Base-by-base conservation (phyloP, 2,888 invertebrate genomes). In the Dasypolia templi region DNA sequence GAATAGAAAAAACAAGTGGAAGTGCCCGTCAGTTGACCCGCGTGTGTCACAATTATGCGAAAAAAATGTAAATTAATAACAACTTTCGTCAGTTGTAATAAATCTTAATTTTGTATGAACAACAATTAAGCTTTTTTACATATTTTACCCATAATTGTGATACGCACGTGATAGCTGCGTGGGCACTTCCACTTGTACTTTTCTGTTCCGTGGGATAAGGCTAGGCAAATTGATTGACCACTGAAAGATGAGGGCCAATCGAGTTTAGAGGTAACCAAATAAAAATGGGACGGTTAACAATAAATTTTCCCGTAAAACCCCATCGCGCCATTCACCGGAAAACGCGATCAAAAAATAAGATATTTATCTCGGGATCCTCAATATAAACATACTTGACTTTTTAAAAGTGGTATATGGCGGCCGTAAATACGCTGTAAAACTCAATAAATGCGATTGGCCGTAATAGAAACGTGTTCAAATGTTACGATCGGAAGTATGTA, bases 361-460 rank as follows among this genome's bases (percentile, higher is more conserved):
- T 58, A 84, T 59, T 44, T 64, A 81, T 49, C 44, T 59, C 14
- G 0, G 29, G 14, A 14, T 53, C 14, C 51, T 22, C 44, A 84
- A 66, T 62, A 55, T 53, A 79, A 59, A 61, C 22, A 63, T 19
- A 68, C 68, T 71, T 72, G 51, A 74, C 55, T 63, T 70, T 74
- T 82, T 72, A 49, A 82, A 78, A 22, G 44, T 42, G 22, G 4
- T 56, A 55, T 17, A 59, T 49, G 42, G 44, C 22, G 7, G 3
- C 35, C 55, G 55, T 74, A 69, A 67, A 78, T 64, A n/a, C 44
- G 61, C 53, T 49, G 32, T 72, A 42, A 73, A 71, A 66, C 39
- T 58, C 55, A 64, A 65, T 74, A 81, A 61, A 74, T 49, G 68
- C 44, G 76, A 61, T 81, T 76, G 79, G 66, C 29, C 69, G 61